A percentile compares a stretch with the other conserved stretches of the same genome.
Conservation (phyloP, 1,140 invertebrate genomes). For the Drosophila watanabei region DNA sequence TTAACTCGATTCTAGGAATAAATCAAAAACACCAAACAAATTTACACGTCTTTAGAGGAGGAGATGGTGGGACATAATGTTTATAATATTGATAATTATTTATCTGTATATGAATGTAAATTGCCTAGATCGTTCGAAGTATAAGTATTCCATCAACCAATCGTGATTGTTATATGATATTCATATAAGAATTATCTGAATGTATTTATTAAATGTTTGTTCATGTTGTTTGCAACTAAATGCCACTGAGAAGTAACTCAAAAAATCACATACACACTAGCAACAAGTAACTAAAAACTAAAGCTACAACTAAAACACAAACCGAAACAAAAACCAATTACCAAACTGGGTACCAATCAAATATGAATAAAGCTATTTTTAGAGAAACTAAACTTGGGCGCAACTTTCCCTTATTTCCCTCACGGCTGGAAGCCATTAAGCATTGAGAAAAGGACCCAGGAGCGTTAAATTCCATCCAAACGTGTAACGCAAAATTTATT, state of each 20-base stretch:
- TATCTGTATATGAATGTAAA: constrained; percentile 55
- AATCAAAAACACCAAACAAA: constrained; percentile 80
- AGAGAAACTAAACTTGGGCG: constrained; percentile 65
- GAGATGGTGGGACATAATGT: constrained; percentile 50
- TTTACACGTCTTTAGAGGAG: constrained; percentile 56
- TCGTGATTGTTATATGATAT: constrained; percentile 83
- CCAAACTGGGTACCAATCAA: constrained; percentile 83
- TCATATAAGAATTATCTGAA: constrained; percentile 72
- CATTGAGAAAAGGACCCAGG: neutral
- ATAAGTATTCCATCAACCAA: constrained; percentile 53
- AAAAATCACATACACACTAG: constrained; percentile 45
- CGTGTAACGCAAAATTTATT: constrained; percentile 75
- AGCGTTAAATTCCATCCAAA: constrained; percentile 58
- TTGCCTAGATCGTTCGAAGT: constrained; percentile 63
- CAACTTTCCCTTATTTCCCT: constrained; percentile 21
- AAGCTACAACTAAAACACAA: constrained; percentile 13
- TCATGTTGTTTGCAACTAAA: constrained; percentile 78
- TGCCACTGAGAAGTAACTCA: constrained; percentile 58
- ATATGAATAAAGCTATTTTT: constrained; percentile 83
- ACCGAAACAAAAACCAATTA: constrained; percentile 70
- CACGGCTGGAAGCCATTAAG: constrained; percentile 8
- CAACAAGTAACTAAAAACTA: constrained; percentile 30
- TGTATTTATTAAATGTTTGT: constrained; percentile 78
- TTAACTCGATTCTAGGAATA: constrained; percentile 62
- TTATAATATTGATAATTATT: constrained; percentile 63